These are phyloP conservation scores for Hylaeus volcanicus DNA, from an alignment of 1,140 invertebrate species.

Conservation along the genomic window DNA sequence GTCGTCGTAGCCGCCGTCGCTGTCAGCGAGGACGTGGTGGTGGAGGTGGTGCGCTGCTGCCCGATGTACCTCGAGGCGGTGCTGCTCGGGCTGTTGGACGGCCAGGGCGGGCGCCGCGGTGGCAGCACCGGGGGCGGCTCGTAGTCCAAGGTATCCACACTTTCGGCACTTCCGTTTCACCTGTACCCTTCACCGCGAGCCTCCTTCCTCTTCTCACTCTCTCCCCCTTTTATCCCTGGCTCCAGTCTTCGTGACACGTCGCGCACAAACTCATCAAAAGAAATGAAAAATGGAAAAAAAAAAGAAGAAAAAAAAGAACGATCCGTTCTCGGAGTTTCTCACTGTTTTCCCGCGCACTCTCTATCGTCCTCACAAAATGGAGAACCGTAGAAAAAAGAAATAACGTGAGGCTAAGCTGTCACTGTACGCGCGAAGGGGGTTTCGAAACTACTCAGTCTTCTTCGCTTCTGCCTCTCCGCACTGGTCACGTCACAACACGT, in stretches of 20 bases:
- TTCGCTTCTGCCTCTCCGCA: constrained; percentile 8
- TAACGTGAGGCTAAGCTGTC: too few species aligned
- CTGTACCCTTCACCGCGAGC: constrained; percentile 58
- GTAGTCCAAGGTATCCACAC: constrained; percentile 77
- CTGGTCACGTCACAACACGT: constrained; percentile 49
- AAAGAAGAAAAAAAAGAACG: background rate
- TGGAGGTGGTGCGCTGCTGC: constrained; percentile 45
- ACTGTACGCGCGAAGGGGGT: background rate
- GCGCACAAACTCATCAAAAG: constrained; percentile 7
- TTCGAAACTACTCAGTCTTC: background rate
- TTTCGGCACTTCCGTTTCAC: constrained; percentile 64
- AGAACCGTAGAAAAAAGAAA: background rate
- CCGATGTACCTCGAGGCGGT: constrained; percentile 56
- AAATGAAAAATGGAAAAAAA: too few species aligned
- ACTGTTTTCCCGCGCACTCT: background rate
- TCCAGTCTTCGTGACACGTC: constrained; percentile 21
- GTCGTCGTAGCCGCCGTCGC: constrained; percentile 46
- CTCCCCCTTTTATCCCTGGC: background rate
- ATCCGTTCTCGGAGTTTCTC: constrained; percentile 7
- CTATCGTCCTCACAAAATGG: background rate
- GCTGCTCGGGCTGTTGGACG: constrained; percentile 72
- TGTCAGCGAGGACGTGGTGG: constrained; percentile 52
- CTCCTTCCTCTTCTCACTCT: constrained; percentile 44
- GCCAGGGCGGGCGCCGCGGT: constrained; percentile 79
- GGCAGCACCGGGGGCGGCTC: constrained; percentile 80